Base-by-base conservation (phyloP, 2,797 vertebrate genomes). In the Naso thynnoides region DNA sequence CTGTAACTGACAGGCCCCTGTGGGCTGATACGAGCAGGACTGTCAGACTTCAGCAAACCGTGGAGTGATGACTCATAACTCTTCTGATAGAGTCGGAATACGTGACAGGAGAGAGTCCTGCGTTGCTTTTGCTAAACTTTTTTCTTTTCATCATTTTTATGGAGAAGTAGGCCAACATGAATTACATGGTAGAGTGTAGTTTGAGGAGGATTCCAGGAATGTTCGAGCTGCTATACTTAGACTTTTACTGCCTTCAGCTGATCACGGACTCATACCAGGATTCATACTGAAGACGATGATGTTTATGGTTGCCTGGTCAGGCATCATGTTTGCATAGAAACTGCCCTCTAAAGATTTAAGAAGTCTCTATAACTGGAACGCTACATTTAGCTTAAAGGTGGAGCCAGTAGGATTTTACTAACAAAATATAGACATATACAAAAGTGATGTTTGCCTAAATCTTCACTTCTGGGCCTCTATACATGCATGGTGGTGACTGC, bases 1-100 rank as follows among this genome's bases (percentile, higher is more conserved):
- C 24, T 58, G 15, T 64, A 7, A 50, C 60, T 67, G 71, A 88
- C 73, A 84, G 55, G 19, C 29, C 38, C 38, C 41, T 23, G 50
- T 63, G 48, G 53, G 52, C 26, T 15, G 63, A 58, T 39, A 63
- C 49, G 69, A 81, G 64, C 0, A 2, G 18, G 54, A 63, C 62
- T 76, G 70, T 78, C 73, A 76, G 33, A 63, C 65, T 56, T 82
- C 57, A 21, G 57, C 76, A 73, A 73, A 71, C 58, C 50, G 52
- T 60, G 42, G 1, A 52, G 56, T 19, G 54, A 78, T 84, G 76
- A 82, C 52, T 62, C 71, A 79, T 33, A 68, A 53, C 59, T 72
- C 49, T 9, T 52, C 53, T 79, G 67, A 75, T 18, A 50, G 58
- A 62, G 52, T 67, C 39, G 48, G 75, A 79, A 21, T 27, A 6